Conservation (phyloP, 2,888 invertebrate species). For the Netelia virgata region DNA sequence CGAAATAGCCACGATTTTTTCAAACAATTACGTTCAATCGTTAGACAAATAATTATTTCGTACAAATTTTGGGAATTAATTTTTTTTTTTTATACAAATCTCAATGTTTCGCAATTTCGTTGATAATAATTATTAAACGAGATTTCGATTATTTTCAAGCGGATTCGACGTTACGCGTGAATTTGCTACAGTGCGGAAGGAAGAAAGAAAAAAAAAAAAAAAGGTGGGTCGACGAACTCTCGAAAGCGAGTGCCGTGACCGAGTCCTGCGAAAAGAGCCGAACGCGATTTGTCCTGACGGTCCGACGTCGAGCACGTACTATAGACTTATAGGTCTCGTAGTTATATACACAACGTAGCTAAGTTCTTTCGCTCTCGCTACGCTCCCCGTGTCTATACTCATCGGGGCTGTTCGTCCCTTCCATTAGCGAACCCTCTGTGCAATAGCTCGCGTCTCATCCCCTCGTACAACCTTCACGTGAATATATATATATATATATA, state of each 20-base stretch:
- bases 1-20: too few relatives aligned
- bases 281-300: conserved; percentile 49
- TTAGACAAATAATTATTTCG: too few relatives aligned
- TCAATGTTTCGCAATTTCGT: too few relatives aligned
- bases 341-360: conserved; percentile 16
- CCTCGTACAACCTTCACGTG: conserved; percentile 35
- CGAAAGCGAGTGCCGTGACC: conserved; percentile 28
- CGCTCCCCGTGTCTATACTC: conserved; percentile 43
- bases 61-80: too few relatives aligned
- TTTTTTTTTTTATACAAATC: too few relatives aligned
- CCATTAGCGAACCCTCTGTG: conserved; percentile 76
- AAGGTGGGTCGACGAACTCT: conserved; percentile 52
- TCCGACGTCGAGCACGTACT: conserved; percentile 9
- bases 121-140: too few relatives aligned
- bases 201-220: conserved; percentile 13
- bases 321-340: background rate
- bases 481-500: conserved; percentile 34
- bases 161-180: background rate
- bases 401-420: conserved; percentile 70
- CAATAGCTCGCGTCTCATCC: conserved; percentile 66
- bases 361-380: conserved; percentile 13
- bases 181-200: background rate
- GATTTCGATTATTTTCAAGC: too few relatives aligned
- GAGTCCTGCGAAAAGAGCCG: conserved; percentile 43
- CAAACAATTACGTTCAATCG: too few relatives aligned